Conservation (phyloP, 2,888 invertebrate species). For the Dysmachus trigonus region DNA sequence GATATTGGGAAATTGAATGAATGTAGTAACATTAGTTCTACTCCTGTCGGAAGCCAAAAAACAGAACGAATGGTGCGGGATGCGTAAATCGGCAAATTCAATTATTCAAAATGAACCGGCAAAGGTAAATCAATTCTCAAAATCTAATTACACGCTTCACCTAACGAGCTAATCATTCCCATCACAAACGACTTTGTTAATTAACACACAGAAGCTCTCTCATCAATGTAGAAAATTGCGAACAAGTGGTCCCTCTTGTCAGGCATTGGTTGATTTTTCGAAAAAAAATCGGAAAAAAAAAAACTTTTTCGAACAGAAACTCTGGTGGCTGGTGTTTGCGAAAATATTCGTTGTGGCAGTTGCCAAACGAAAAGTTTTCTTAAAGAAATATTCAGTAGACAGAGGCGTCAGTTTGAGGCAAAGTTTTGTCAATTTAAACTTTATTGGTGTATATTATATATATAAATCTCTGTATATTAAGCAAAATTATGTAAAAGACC, state of each 20-base stretch:
- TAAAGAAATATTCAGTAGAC: not conserved
- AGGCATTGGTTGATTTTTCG: not conserved
- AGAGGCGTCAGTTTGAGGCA: not conserved
- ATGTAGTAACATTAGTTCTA: not conserved
- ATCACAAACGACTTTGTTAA: slow-evolving; percentile 44
- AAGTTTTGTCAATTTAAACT: not conserved
- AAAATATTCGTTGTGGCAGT: not conserved
- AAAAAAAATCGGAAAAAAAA: not conserved
- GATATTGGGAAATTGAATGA: not conserved
- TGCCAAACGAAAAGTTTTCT: not conserved
- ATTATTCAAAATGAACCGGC: slow-evolving; percentile 47
- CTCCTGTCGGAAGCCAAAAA: not conserved
- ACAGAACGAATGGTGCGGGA: not conserved
- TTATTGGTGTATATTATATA: no score
- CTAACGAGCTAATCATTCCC: slow-evolving; percentile 35
- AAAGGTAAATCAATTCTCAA: slow-evolving; percentile 48
- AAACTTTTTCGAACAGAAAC: not conserved
- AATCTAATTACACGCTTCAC: slow-evolving; percentile 48
- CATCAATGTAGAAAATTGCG: slow-evolving; percentile 3
- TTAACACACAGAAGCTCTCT: slow-evolving; percentile 42
- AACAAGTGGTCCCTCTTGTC: not conserved
- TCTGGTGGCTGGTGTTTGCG: not conserved
- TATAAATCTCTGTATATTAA: no score
- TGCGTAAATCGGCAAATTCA: slow-evolving; percentile 38
- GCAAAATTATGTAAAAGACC: no score